phyloP scores from a whole-genome alignment of 2,888 invertebrate genomes.

The Polylopha cassiicola region DNA sequence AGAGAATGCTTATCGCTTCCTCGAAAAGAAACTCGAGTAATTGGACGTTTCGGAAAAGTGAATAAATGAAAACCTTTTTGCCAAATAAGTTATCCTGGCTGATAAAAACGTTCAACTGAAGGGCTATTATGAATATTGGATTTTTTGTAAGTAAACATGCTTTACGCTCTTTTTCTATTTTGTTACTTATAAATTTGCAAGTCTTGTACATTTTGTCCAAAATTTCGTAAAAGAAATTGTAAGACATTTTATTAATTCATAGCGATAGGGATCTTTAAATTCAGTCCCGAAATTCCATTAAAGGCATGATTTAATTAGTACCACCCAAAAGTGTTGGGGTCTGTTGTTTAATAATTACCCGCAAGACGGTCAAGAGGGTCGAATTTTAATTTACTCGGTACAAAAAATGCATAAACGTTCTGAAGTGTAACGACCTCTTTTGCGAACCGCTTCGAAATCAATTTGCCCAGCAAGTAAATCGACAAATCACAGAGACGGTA shows the following conservation, averaged over 20 bases:
- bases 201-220: too few species aligned
- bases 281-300: conserved; percentile 38
- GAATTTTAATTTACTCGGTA: conserved; percentile 34
- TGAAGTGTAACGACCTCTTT: conserved; percentile 22
- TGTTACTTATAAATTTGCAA: too few species aligned
- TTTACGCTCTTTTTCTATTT: too few species aligned
- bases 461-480: conserved; percentile 8
- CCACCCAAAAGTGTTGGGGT: conserved; percentile 39
- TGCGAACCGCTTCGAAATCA: conserved; percentile 1
- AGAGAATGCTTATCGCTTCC: not conserved
- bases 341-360: conserved; percentile 50
- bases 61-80: conserved; percentile 1
- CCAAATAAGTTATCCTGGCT: not conserved
- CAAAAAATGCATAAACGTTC: conserved; percentile 14
- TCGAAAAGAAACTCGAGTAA: conserved; percentile 6
- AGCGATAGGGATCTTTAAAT: conserved; percentile 22
- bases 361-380: conserved; percentile 27
- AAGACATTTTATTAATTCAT: too few species aligned
- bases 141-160: conserved; percentile 3
- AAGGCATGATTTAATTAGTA: conserved; percentile 54
- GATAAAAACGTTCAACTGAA: too few species aligned
- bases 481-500: too few species aligned
- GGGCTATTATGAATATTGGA: too few species aligned
- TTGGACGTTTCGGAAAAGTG: conserved; percentile 11
- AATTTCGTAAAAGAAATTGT: too few species aligned